These are phyloP conservation scores for Upupa epops DNA, from an alignment of 2,113 vertebrate species.

Conservation along the genomic window DNA sequence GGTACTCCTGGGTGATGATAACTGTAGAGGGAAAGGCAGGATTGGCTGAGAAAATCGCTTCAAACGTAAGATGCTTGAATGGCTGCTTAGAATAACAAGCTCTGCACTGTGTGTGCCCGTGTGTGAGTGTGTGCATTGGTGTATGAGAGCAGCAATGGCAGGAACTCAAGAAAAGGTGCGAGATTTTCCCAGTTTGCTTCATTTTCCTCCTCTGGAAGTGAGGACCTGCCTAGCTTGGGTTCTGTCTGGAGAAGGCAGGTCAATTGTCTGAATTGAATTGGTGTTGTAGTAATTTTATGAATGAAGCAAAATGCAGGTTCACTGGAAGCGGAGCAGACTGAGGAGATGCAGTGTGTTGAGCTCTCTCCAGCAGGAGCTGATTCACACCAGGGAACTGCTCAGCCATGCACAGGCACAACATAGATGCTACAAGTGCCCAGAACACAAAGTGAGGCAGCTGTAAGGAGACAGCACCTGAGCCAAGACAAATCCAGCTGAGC, in stretches of 20 bases:
- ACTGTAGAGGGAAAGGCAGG: neutral
- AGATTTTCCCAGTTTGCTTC: neutral
- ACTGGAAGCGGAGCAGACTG: neutral
- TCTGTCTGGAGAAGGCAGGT: neutral
- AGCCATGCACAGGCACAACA: neutral
- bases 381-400: neutral
- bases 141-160: neutral
- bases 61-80: neutral
- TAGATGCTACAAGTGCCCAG: neutral
- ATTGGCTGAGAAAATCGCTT: neutral
- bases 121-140: neutral
- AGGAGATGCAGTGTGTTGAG: neutral
- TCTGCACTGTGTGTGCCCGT: neutral
- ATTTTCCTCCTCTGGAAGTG: neutral
- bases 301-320: neutral
- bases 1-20: neutral
- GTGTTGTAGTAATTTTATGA: constrained; percentile 18
- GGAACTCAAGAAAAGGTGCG: neutral
- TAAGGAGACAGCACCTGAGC: neutral
- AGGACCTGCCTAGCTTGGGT: neutral
- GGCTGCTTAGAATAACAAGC: neutral
- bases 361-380: neutral
- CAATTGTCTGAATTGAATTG: neutral
- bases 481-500: neutral
- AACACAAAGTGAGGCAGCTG: neutral